These are phyloP conservation scores for Drosophila nannoptera DNA, from an alignment of 1,140 invertebrate species.

Conservation along the genomic window DNA sequence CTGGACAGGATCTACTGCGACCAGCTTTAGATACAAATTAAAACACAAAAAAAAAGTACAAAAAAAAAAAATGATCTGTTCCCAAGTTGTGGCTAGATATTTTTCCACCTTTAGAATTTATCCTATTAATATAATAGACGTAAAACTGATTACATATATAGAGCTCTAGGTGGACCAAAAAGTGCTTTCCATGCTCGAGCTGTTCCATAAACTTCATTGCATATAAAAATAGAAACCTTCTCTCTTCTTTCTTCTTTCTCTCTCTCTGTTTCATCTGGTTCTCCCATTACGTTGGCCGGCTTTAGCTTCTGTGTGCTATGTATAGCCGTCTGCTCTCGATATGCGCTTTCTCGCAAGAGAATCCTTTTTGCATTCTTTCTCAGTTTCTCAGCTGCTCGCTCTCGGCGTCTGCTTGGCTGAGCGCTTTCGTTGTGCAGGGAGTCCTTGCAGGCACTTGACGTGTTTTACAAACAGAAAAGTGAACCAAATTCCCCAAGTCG, in stretches of 20 bases:
- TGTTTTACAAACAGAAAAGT: constrained; percentile 72
- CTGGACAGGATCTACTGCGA: constrained; percentile 3
- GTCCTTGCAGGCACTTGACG: constrained; percentile 61
- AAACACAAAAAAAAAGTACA: too few relatives aligned
- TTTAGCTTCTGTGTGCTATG: constrained; percentile 61
- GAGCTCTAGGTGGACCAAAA: constrained; percentile 30
- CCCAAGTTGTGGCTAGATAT: constrained; percentile 10
- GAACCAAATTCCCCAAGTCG: constrained; percentile 22
- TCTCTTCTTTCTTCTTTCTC: too few relatives aligned
- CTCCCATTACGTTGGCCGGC: constrained; percentile 21
- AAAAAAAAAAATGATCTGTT: not conserved
- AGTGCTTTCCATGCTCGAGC: constrained; percentile 18
- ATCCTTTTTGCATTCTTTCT: not conserved
- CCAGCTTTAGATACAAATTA: constrained; percentile 24
- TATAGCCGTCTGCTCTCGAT: constrained; percentile 46
- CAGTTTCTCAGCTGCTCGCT: constrained; percentile 4
- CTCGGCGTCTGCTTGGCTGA: constrained; percentile 9
- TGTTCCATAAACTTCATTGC: constrained; percentile 49
- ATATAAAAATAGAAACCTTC: constrained; percentile 70
- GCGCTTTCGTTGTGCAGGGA: constrained; percentile 6
- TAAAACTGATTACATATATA: constrained; percentile 52
- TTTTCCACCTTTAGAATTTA: constrained; percentile 34
- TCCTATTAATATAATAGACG: constrained; percentile 76
- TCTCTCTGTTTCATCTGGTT: constrained; percentile 42
- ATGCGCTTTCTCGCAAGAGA: constrained; percentile 10